These are phyloP conservation scores for Motacilla alba DNA, from an alignment of 2,113 vertebrate species.

Conservation along the genomic window DNA sequence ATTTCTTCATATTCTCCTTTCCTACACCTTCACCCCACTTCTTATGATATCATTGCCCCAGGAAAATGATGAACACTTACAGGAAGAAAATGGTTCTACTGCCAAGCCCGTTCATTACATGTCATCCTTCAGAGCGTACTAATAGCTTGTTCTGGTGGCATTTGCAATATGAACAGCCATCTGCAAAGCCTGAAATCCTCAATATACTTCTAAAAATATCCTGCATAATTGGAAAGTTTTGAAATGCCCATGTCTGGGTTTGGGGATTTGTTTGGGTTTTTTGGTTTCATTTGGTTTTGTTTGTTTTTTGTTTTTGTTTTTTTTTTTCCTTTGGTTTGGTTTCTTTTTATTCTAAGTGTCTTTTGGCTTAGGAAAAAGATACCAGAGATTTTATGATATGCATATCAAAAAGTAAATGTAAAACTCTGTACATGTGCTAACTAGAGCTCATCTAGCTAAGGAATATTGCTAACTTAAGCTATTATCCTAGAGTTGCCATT, in stretches of 20 bases:
- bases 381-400: not conserved
- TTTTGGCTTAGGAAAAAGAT: not conserved
- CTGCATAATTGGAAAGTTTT: not conserved
- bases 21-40: not conserved
- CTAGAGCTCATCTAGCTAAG: not conserved
- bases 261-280: not conserved
- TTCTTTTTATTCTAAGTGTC: not conserved
- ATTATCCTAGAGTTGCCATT: not conserved
- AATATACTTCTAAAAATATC: not conserved
- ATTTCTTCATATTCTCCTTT: not conserved
- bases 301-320: not conserved
- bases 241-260: not conserved
- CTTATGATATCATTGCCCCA: not conserved
- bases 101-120: not conserved
- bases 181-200: not conserved
- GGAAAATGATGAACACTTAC: not conserved
- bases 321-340: not conserved
- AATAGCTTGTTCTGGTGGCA: not conserved
- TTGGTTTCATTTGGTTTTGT: no score
- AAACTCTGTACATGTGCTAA: not conserved
- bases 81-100: not conserved
- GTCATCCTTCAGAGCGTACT: not conserved
- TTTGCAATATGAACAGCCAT: not conserved
- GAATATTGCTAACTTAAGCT: not conserved
- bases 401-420: not conserved